phyloP scores from a whole-genome alignment of 2,888 invertebrate genomes.

The Eumerus sabulonum region DNA sequence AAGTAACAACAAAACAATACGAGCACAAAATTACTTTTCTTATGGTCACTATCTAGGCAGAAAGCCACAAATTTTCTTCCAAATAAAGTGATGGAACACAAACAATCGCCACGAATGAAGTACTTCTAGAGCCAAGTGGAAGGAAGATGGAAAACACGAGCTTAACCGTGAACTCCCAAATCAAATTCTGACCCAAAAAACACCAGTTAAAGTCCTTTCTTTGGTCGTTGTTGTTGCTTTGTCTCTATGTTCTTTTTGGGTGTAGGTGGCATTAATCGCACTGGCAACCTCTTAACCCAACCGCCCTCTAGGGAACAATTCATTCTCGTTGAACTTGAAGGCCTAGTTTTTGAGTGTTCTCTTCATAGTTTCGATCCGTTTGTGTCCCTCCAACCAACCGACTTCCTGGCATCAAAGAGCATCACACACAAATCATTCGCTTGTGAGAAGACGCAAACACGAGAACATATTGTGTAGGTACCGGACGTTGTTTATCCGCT shows the following conservation, averaged over 20 bases:
- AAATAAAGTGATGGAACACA: neutral
- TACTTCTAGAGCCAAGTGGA: too few relatives aligned
- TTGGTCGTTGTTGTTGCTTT: neutral
- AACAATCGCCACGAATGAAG: slow-evolving; percentile 11
- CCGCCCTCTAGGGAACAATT: slow-evolving; percentile 58
- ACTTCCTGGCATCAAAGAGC: slow-evolving; percentile 25
- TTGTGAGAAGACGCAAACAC: slow-evolving; percentile 29
- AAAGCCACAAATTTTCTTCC: slow-evolving; percentile 49
- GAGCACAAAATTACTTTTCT: slow-evolving; percentile 29
- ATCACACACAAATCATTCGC: slow-evolving; percentile 58
- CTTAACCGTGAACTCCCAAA: slow-evolving; percentile 54
- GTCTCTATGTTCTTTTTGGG: neutral
- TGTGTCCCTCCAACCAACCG: too few relatives aligned
- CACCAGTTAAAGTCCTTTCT: slow-evolving; percentile 1
- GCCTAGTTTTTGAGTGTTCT: slow-evolving; percentile 21
- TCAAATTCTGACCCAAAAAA: slow-evolving; percentile 52
- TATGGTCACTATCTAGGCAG: slow-evolving; percentile 37
- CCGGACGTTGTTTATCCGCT: slow-evolving; percentile 45
- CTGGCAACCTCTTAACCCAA: slow-evolving; percentile 55
- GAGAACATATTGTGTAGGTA: slow-evolving; percentile 2
- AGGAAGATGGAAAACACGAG: too few relatives aligned
- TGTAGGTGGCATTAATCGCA: slow-evolving; percentile 65
- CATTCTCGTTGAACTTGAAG: slow-evolving; percentile 64
- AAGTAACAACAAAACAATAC: slow-evolving; percentile 32
- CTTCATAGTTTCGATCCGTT: neutral